phyloP scores from a whole-genome alignment of 2,113 vertebrate genomes.

The Trematocara unimaculatum region DNA sequence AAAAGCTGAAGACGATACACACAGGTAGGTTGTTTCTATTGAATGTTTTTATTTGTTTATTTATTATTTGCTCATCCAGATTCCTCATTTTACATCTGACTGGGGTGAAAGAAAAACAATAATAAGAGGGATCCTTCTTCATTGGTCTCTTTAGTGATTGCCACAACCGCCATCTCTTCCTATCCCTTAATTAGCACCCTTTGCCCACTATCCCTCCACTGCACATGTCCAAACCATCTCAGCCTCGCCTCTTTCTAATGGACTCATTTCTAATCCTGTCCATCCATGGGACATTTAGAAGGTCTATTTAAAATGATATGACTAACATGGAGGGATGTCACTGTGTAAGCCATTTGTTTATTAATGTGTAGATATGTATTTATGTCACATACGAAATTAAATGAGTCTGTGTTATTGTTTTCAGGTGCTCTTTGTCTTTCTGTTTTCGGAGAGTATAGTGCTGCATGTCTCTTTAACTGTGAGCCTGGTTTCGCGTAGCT shows the following conservation, averaged over 20 bases:
- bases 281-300: background rate
- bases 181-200: background rate
- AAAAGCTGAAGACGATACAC: background rate
- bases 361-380: background rate
- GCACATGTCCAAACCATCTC: background rate
- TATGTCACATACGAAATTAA: background rate
- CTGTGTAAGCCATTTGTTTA: background rate
- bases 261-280: background rate
- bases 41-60: background rate
- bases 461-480: background rate
- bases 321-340: background rate
- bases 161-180: background rate
- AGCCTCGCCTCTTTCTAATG: background rate
- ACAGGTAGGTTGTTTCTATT: background rate
- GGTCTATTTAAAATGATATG: background rate
- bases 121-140: background rate
- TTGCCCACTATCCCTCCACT: background rate
- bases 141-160: background rate
- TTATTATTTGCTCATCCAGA: background rate
- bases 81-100: background rate
- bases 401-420: background rate
- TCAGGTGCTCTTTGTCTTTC: background rate
- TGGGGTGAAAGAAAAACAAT: background rate
- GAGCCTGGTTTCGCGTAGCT: background rate
- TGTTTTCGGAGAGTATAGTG: background rate